These are phyloP conservation scores for Hypanus sabinus DNA, from an alignment of 2,113 vertebrate species.

Conservation along the genomic window DNA sequence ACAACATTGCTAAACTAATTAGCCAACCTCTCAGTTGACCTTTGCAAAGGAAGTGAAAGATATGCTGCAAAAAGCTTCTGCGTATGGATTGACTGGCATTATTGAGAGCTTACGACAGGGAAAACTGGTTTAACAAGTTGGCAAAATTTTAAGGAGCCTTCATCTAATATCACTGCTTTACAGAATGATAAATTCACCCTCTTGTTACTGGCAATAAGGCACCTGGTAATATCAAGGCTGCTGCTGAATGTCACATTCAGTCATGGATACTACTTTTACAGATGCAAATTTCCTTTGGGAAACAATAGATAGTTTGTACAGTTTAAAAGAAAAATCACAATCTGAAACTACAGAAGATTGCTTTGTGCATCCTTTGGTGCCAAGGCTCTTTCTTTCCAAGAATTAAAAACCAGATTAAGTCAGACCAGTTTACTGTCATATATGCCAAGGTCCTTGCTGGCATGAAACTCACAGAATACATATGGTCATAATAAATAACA, in stretches of 20 bases:
- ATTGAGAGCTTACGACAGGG: background rate
- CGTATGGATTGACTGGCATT: background rate
- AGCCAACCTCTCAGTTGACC: background rate
- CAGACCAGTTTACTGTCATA: too few relatives aligned
- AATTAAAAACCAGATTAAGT: background rate
- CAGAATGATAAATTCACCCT: background rate
- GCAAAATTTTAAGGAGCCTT: background rate
- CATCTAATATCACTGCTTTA: background rate
- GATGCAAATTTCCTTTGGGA: background rate
- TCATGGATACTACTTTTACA: background rate
- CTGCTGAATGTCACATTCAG: background rate
- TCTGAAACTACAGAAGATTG: background rate
- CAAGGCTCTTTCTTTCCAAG: background rate
- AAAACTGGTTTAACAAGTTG: background rate
- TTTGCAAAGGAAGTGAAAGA: background rate
- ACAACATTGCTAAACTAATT: background rate
- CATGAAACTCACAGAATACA: too few relatives aligned
- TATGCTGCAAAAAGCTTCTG: too few relatives aligned
- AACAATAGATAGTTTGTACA: background rate
- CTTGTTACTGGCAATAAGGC: slow-evolving; percentile 1
- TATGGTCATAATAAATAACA: too few relatives aligned
- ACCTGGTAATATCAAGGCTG: background rate
- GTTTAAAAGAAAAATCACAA: background rate
- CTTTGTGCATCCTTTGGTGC: background rate
- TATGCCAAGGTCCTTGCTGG: too few relatives aligned